Conservation (phyloP, 2,797 vertebrate genomes). For the Coracias cyanogaster region DNA sequence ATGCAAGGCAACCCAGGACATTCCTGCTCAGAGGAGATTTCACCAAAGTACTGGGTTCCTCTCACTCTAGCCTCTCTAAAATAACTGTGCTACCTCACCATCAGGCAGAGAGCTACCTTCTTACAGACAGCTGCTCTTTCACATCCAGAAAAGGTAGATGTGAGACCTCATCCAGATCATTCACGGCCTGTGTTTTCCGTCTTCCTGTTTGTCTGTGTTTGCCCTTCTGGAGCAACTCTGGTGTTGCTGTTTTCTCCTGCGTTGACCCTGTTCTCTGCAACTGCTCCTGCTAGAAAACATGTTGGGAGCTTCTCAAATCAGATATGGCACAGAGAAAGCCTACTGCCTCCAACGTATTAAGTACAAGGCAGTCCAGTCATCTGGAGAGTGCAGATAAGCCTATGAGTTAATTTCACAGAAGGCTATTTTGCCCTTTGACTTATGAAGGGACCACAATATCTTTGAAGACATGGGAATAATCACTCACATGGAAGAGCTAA, state of each 20-base stretch:
- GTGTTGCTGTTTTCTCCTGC: background rate
- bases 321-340: background rate
- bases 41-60: background rate
- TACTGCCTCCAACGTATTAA: background rate
- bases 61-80: background rate
- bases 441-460: background rate
- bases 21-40: background rate
- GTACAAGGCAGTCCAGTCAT: background rate
- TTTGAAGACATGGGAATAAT: conserved; percentile 22
- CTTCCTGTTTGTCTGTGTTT: background rate
- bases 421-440: conserved; percentile 9
- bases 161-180: background rate
- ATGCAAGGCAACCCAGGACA: background rate
- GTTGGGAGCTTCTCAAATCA: background rate
- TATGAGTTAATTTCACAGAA: conserved; percentile 7
- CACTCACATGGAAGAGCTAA: conserved; percentile 1
- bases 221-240: background rate
- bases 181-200: background rate
- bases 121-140: background rate
- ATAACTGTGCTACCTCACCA: background rate
- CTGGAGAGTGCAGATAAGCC: conserved; percentile 32
- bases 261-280: background rate
- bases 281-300: background rate
- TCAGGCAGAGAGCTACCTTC: background rate
- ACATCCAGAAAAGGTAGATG: background rate